Conservation (phyloP, 2,797 vertebrate genomes). For the Phrynocephalus forsythii region DNA sequence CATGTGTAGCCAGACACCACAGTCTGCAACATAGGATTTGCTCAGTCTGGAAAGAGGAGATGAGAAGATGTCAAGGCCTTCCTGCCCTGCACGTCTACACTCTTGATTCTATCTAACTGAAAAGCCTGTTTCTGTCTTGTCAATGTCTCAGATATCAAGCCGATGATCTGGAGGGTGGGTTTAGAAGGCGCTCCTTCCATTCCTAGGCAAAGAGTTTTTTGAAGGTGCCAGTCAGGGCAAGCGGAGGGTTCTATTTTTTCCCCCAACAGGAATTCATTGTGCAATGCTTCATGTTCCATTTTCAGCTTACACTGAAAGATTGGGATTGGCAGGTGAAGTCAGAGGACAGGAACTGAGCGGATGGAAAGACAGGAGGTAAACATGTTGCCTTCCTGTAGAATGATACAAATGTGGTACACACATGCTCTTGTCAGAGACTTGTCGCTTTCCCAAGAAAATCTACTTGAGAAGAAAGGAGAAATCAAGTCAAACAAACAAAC, state of each 20-base stretch:
- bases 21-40: no score
- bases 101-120: background rate
- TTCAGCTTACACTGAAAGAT: slow-evolving; percentile 40
- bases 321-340: slow-evolving; percentile 31
- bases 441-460: background rate
- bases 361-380: background rate
- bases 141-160: background rate
- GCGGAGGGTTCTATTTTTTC: background rate
- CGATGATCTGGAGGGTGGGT: background rate
- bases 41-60: no score
- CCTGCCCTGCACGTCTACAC: background rate
- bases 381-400: background rate
- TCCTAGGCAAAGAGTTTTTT: background rate
- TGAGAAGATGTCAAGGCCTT: background rate
- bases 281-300: slow-evolving; percentile 18
- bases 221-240: background rate
- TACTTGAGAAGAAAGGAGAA: background rate
- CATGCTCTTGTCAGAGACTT: background rate
- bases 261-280: slow-evolving; percentile 13
- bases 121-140: background rate
- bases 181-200: background rate
- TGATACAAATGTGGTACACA: background rate
- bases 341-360: background rate
- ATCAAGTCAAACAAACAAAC: no score
- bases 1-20: no score